Base-by-base conservation (phyloP, 1,140 invertebrate species). In the Pogonognathellus flavescens region DNA sequence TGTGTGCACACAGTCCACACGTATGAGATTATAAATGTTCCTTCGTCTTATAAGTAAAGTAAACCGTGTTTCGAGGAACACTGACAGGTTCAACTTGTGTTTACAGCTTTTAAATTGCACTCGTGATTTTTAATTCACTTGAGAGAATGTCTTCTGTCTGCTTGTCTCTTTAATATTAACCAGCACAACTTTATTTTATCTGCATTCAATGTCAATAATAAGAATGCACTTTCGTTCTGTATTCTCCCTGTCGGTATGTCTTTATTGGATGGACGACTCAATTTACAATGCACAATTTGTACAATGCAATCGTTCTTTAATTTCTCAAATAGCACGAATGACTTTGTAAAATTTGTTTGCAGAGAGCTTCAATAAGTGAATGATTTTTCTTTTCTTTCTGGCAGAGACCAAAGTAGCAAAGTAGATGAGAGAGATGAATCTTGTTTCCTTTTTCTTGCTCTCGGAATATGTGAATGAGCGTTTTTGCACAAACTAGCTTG, bases 61-160 rank as follows among this genome's bases (percentile, higher is more conserved):
- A 76, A 76, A 76, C 70, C 70, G 41, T 76, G 70, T 76, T 76
- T 76, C 70, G 70, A 76, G 70, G 70, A 76, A 50, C 25, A 76
- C 70, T 49, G 70, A 76, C 70, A 76, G 70, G 70, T 76, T 76
- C 13, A 76, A 76, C 70, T 31, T 41, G 70, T 76, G 70, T 50
- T 76, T 76, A 76, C 70, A 49, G 41, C 41, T n/a, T 76, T 76
- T 76, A 76, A 76, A 76, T 76, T 50, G 70, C 41, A 76, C 70
- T 76, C 41, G 70, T 49, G 70, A 76, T 49, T 76, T 76, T 50
- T 76, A 76, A 76, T 76, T 76, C 70, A 50, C 41, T 76, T 76
- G n/a, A 18, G n/a, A 18, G 31, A 41, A 41, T 41, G 31, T 41
- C 31, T 41, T 41, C 31, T 41, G 31, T 41, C 31, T 41, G 31